Percentiles rank a stretch among this genome's conserved stretches.
phyloP scores from a whole-genome alignment of 2,797 vertebrate genomes.

The Arrhamphus sclerolepis region DNA sequence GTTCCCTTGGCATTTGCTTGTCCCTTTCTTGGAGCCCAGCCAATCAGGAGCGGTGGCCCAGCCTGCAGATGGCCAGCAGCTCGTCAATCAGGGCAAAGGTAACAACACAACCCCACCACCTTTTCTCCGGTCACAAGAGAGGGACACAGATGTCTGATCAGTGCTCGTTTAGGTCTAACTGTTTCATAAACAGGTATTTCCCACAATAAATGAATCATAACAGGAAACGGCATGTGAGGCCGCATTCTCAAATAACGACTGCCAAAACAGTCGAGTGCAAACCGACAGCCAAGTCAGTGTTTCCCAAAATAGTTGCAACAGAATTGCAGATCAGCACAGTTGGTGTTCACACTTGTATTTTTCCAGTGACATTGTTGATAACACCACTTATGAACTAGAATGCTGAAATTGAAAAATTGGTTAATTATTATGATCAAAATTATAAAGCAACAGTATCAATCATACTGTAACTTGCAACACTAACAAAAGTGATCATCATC shows the following conservation, averaged over 20 bases:
- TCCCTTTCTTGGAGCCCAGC: conserved; percentile 93
- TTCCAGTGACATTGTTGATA: conserved; percentile 48
- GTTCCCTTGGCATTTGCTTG: conserved; percentile 95
- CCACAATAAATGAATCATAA: conserved; percentile 28
- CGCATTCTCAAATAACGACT: conserved; percentile 27
- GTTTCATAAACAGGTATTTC: conserved; percentile 19
- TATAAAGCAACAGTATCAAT: too few relatives aligned
- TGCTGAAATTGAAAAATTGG: conserved; percentile 25
- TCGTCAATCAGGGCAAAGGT: conserved; percentile 92
- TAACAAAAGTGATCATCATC: too few relatives aligned
- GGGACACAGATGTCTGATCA: not conserved
- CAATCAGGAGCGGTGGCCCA: conserved; percentile 87
- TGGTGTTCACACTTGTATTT: conserved; percentile 51
- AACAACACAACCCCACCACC: conserved; percentile 29
- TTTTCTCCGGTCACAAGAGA: conserved; percentile 12
- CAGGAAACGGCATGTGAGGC: conserved; percentile 26
- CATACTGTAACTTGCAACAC: too few relatives aligned
- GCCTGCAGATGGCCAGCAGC: conserved; percentile 87
- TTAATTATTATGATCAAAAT: too few relatives aligned
- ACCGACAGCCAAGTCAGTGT: conserved; percentile 48
- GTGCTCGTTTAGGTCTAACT: not conserved
- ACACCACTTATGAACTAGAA: conserved; percentile 37
- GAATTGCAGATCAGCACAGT: conserved; percentile 54
- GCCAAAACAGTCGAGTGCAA: conserved; percentile 49
- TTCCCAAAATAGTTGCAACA: conserved; percentile 61